A percentile compares a stretch with the other conserved stretches of the same genome.
phyloP scores from a whole-genome alignment of 2,797 vertebrate species.

The Phyllotis vaccarum region DNA sequence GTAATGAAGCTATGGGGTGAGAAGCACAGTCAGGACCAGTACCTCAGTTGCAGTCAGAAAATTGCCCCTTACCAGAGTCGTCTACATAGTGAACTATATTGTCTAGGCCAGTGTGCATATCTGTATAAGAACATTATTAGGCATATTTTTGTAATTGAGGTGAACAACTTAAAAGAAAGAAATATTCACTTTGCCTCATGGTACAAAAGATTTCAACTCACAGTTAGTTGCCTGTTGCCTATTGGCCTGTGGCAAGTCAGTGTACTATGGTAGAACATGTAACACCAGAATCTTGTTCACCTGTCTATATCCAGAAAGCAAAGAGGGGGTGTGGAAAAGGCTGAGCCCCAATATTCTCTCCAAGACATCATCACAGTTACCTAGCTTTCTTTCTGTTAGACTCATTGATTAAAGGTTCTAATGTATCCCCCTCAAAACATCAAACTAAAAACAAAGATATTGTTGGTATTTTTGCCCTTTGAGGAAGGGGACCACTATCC shows the following conservation, averaged over 20 bases:
- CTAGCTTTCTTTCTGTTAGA: neutral
- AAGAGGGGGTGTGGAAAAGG: neutral
- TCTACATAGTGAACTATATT: neutral
- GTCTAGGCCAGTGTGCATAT: neutral
- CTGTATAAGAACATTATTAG: neutral
- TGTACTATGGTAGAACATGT: neutral
- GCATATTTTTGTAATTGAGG: neutral
- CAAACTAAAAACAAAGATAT: neutral
- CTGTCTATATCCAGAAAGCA: neutral
- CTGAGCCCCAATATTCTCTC: neutral
- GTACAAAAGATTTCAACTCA: neutral
- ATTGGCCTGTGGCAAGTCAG: neutral
- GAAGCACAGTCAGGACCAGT: neutral
- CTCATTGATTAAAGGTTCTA: neutral
- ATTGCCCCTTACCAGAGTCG: accelerated
- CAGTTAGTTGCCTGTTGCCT: neutral
- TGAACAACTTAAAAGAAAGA: neutral
- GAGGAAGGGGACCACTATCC: too few relatives aligned
- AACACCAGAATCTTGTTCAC: neutral
- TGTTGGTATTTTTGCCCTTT: too few relatives aligned
- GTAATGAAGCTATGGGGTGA: neutral
- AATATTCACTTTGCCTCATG: neutral
- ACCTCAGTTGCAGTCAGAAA: neutral
- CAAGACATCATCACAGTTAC: neutral
- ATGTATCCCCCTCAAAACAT: neutral